Evolutionary conservation across 2,888 invertebrate species (phyloP), one percentile per base, ranked within the genome.

Genomic region (Eremobia ochroleuca): DNA sequence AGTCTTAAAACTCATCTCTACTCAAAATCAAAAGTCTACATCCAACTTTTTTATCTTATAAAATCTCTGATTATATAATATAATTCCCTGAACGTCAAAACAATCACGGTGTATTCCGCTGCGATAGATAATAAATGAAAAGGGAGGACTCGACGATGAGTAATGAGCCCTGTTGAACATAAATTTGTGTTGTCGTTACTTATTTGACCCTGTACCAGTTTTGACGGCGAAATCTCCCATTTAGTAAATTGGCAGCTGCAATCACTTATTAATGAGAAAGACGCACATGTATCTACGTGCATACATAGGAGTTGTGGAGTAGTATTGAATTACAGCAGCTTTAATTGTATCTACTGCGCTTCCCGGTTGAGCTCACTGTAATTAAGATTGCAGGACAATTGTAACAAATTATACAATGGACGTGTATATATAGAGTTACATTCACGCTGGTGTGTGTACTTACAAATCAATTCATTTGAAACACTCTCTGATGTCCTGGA

Each of bases 111-210:
- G 40, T 85, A 55, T 70, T 70, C n/a, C 40, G 59, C 28, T 58
- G 69, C 55, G 72, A 68, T 76, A 68, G 83, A 74, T 84, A 81
- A 85, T 84, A 81, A 86, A 86, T 86, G 69, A 70, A 74, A 79
- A 78, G 72, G 82, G 73, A 46, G 6, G 64, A 64, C 72, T 66
- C 65, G 72, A 64, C 76, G 85, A 86, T 86, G 85, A 85, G 61
- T 84, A 68, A 85, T 85, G 87, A 75, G 69, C 59, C n/a, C 58
- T 67, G 85, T 70, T 73, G 79, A 73, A 86, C 79, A 79, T 86
- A 81, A 86, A 86, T 84, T 86, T 61, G 66, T 76, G 43, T 73
- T 84, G 79, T 81, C 85, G 74, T 84, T 83, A 84, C 81, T 74
- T 84, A 86, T 85, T 86, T 78, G 84, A 79, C 52, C 70, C 72